Conservation (phyloP, 2,888 invertebrate species). For the Drosophila histrio region DNA sequence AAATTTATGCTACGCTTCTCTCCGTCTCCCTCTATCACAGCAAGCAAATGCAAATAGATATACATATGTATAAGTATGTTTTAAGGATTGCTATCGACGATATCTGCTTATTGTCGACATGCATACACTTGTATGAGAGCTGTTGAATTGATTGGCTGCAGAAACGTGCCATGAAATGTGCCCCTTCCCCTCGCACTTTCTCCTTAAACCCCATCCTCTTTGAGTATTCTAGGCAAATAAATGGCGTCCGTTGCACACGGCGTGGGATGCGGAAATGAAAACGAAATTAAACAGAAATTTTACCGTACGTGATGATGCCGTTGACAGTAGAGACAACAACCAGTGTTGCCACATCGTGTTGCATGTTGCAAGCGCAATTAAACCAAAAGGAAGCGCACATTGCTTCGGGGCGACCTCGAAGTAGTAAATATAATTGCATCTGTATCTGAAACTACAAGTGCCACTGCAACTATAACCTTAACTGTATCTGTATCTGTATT, state of each 20-base stretch:
- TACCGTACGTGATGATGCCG: slow-evolving; percentile 45
- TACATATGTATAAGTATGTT: slow-evolving; percentile 13
- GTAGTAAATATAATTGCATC: slow-evolving; percentile 42
- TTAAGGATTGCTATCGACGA: slow-evolving; percentile 28
- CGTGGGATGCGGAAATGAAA: slow-evolving; percentile 68
- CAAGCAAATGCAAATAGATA: not conserved
- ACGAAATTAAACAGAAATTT: slow-evolving; percentile 73
- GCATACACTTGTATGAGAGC: slow-evolving; percentile 38
- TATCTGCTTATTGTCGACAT: slow-evolving; percentile 38
- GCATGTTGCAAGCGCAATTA: slow-evolving; percentile 65
- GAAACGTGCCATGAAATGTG: slow-evolving; percentile 47
- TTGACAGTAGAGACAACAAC: slow-evolving; percentile 17
- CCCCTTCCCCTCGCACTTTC: not conserved
- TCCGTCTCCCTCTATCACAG: not conserved
- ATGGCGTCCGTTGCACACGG: slow-evolving; percentile 27
- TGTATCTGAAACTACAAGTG: too few species aligned
- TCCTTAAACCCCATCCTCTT: not conserved
- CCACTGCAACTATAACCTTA: too few species aligned
- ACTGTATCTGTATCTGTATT: slow-evolving; percentile 37
- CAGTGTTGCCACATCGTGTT: slow-evolving; percentile 35
- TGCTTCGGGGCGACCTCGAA: slow-evolving; percentile 28
- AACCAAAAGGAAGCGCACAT: slow-evolving; percentile 61
- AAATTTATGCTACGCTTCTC: slow-evolving; percentile 36
- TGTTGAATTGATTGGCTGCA: slow-evolving; percentile 67
- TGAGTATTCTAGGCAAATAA: slow-evolving; percentile 36